A percentile compares a stretch with the other conserved stretches of the same genome.
phyloP scores from a whole-genome alignment of 2,888 invertebrate species.

The Dryococelus australis region DNA sequence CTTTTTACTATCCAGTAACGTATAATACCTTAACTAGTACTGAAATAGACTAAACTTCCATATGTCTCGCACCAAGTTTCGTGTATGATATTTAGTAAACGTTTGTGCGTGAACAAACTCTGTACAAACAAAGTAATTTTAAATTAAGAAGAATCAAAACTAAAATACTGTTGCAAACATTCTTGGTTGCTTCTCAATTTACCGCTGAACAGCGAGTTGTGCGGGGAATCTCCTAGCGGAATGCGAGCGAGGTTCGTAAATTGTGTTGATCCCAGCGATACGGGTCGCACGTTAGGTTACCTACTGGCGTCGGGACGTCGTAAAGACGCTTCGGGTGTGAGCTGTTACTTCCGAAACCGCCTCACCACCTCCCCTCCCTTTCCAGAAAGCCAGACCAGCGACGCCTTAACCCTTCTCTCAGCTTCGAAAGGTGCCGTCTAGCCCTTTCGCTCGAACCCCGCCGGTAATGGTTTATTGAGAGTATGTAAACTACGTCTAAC shows the following conservation, averaged over 20 bases:
- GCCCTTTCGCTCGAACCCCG: not conserved
- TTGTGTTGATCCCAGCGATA: not conserved
- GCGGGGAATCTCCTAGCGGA: not conserved
- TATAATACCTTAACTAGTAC: no score
- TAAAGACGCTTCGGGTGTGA: not conserved
- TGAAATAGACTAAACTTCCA: no score
- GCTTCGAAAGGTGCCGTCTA: no score
- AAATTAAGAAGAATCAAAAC: no score
- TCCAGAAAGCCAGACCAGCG: not conserved
- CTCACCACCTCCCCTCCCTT: not conserved
- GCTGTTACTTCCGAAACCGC: not conserved
- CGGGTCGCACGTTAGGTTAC: not conserved
- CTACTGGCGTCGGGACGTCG: not conserved
- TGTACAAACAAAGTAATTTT: no score
- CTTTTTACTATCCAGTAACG: no score
- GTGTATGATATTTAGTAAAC: no score
- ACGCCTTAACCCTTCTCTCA: not conserved
- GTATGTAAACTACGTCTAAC: constrained; percentile 5
- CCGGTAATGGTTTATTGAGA: constrained; percentile 3
- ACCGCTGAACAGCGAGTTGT: no score
- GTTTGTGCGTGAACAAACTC: no score
- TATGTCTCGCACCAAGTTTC: no score
- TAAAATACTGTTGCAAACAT: no score
- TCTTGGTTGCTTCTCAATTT: no score
- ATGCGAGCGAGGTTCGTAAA: not conserved